Evolutionary conservation across 2,113 vertebrate species (phyloP).

Genomic region (Orcinus orca): DNA sequence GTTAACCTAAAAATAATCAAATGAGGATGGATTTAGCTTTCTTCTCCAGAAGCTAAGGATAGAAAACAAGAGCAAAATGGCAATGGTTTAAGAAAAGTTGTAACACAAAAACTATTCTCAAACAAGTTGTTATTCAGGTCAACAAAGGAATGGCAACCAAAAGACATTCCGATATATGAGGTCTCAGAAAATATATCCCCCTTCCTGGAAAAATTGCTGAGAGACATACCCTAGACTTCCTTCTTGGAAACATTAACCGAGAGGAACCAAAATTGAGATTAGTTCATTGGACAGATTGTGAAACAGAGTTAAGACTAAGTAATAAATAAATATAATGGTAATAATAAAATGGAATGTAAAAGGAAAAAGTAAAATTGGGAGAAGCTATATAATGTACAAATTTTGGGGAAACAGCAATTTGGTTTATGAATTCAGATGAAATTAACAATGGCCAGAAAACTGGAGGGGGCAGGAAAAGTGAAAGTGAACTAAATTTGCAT

Average conservation of each 20-base stretch:
- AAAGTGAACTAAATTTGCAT: neutral
- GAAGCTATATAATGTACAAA: neutral
- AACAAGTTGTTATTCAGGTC: neutral
- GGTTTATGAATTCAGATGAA: neutral
- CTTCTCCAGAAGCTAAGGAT: neutral
- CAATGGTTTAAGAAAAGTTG: neutral
- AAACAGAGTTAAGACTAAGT: slow-evolving; percentile 22
- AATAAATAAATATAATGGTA: neutral
- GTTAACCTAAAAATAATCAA: neutral
- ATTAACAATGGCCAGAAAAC: neutral
- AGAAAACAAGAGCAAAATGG: neutral
- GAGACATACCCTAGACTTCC: neutral
- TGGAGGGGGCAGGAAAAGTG: neutral
- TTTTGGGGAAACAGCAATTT: neutral
- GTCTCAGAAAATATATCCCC: neutral
- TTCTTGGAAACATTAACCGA: neutral
- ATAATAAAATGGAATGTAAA: neutral
- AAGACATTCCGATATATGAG: neutral
- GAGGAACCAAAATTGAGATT: neutral
- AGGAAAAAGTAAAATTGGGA: neutral
- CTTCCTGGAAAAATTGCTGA: neutral
- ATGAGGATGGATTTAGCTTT: neutral
- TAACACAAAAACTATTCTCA: neutral
- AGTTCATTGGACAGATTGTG: neutral
- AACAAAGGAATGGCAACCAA: slow-evolving; percentile 5